A percentile compares a stretch with the other conserved stretches of the same genome.
Conservation (phyloP, 2,888 invertebrate species). For the Notodonta dromedarius region DNA sequence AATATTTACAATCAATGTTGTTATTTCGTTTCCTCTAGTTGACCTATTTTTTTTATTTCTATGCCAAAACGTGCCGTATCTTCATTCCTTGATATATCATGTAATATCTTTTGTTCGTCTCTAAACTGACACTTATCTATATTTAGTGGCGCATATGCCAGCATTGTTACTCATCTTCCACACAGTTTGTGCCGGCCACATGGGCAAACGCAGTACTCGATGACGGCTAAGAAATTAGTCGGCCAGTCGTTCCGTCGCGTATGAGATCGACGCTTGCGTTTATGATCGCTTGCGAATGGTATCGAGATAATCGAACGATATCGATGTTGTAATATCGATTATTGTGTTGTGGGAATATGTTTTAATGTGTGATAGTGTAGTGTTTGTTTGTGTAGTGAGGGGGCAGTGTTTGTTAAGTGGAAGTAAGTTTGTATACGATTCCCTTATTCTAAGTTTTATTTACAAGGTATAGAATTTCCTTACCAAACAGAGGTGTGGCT, state of each 20-base stretch:
- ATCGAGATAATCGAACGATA: constrained; percentile 26
- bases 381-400: constrained; percentile 17
- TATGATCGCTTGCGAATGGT: constrained; percentile 29
- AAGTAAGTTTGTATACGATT: constrained; percentile 29
- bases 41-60: not conserved
- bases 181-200: constrained; percentile 48
- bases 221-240: constrained; percentile 65
- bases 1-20: too few relatives aligned
- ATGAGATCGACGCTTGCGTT: constrained; percentile 65
- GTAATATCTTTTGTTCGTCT: constrained; percentile 10
- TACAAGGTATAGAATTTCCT: not conserved
- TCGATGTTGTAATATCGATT: constrained; percentile 16
- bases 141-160: constrained; percentile 39
- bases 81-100: not conserved
- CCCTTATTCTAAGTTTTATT: not conserved
- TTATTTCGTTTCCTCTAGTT: not conserved
- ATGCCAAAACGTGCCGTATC: not conserved
- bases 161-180: constrained; percentile 46
- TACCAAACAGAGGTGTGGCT: too few relatives aligned
- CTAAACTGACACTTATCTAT: constrained; percentile 36
- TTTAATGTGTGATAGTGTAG: constrained; percentile 23
- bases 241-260: constrained; percentile 68
- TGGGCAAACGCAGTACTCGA: constrained; percentile 36
- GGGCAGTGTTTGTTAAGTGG: constrained; percentile 16
- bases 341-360: constrained; percentile 24